Conservation (phyloP, 2,797 vertebrate species). For the Natrix natrix region DNA sequence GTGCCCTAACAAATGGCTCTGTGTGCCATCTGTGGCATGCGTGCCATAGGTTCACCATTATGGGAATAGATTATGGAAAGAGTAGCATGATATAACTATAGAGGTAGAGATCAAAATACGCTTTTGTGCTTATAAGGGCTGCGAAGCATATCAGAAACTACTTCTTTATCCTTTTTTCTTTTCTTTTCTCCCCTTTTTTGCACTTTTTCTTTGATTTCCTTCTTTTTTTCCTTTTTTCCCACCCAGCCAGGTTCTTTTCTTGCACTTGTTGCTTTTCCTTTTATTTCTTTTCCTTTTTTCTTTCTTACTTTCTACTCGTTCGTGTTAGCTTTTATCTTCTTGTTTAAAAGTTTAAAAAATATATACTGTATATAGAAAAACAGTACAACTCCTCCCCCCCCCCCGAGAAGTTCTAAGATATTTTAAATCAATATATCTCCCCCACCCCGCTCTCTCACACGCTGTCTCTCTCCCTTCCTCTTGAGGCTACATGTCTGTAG, state of each 20-base stretch:
- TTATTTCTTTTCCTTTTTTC: background rate
- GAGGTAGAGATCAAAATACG: background rate
- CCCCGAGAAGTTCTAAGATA: background rate
- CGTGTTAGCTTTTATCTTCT: background rate
- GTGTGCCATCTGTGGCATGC: no score
- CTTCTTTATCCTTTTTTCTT: background rate
- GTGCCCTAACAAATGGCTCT: no score
- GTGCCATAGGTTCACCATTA: no score
- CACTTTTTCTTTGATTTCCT: background rate
- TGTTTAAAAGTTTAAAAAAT: background rate
- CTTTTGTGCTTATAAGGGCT: background rate
- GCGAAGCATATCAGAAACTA: background rate
- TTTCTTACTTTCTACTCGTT: background rate
- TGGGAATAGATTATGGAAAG: background rate
- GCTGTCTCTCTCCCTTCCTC: background rate
- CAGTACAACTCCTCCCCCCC: background rate
- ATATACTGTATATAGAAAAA: background rate
- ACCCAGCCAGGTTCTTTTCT: background rate
- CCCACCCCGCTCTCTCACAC: background rate
- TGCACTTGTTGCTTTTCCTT: background rate
- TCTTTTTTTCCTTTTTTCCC: background rate
- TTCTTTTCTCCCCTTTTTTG: background rate
- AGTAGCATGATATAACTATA: background rate
- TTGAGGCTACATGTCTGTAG: background rate
- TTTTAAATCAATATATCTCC: background rate